Base-by-base conservation (phyloP, 2,797 vertebrate species). In the Amazonetta brasiliensis region DNA sequence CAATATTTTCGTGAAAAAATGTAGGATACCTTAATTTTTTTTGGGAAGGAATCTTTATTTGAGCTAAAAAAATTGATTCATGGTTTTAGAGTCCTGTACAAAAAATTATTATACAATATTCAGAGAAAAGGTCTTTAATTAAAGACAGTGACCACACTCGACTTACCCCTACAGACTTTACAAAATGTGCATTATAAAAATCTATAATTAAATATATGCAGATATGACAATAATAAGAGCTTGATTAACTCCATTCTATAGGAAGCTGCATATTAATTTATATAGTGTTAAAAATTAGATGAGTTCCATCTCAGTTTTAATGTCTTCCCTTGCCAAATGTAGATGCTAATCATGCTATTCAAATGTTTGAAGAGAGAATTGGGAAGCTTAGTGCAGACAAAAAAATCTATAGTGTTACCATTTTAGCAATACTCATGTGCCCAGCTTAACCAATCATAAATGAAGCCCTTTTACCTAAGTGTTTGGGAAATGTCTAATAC, bases 181-280 rank as follows among this genome's bases (percentile, higher is more conserved):
- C 37, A 35, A 76, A 89, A 59, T 69, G 6, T 25, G 22, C 48
- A 79, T 11, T 76, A 33, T 55, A 92, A 73, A 50, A 41, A 60
- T 43, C 28, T 66, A 48, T 91, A 94, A 90, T 92, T 90, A 84
- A 95, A 94, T 94, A 83, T 31, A 74, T 67, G 52, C 80, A 92
- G 74, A 87, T 67, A 94, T 44, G 25, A 84, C 52, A 94, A 94
- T 92, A 94, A 95, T 90, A 95, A 90, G 83, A 90, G 85, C 87
- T 94, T 96, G 94, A 95, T 96, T 91, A 94, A 95, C 77, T 95
- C 59, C 54, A 67, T 94, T 96, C 87, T 95, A 92, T 96, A 94
- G 63, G 85, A 96, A 92, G n/a, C 14, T 90, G 55, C 46, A 54
- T 76, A 90, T 94, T 95, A 95, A 89, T 90, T 94, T 94, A 80